Base-by-base conservation (phyloP, 2,888 invertebrate genomes). In the Phengaris arion region DNA sequence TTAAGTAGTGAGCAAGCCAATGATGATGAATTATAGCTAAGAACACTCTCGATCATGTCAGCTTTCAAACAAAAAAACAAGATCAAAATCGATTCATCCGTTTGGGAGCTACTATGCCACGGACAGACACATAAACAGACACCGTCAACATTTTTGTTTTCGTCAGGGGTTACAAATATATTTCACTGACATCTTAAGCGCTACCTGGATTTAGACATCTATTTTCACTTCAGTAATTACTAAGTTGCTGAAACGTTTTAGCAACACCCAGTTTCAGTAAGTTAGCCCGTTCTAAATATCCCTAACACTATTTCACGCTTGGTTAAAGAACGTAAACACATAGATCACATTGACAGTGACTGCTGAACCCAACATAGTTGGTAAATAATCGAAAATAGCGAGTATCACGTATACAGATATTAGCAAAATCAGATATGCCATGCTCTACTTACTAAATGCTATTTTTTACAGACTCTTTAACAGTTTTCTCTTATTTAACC, bases 321-420 rank as follows among this genome's bases (percentile, higher is more conserved):
- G 68, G 35, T 54, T 52, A 52, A 74, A 74, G 74, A 74, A 74
- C 52, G 74, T 68, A 68, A 74, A 51, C 74, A 51, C 74, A 74
- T 74, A 74, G 74, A 74, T 74, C 74, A 74, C 74, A 2, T 59
- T 10, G 68, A 74, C 74, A 74, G 64, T 74, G 68, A 74, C 74
- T 64, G 48, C 59, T 45, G 74, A 64, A 51, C 74, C 68, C 74
- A 68, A 68, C 74, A 68, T 52, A 68, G 68, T 52, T 51, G 74
- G 74, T 74, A 74, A 74, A 74, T 74, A 74, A 74, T 74, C 74
- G 74, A 68, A 74, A 74, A 68, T 52, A 52, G 64, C 68, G n/a
- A 52, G 74, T 74, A 64, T 74, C 64, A 64, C 64, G 64, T 6
- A 35, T 35, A 4, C 7, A 64, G 64, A 64, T 45, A 6, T 22